Conservation (phyloP, 2,113 vertebrate species). For the Theristicus caerulescens region DNA sequence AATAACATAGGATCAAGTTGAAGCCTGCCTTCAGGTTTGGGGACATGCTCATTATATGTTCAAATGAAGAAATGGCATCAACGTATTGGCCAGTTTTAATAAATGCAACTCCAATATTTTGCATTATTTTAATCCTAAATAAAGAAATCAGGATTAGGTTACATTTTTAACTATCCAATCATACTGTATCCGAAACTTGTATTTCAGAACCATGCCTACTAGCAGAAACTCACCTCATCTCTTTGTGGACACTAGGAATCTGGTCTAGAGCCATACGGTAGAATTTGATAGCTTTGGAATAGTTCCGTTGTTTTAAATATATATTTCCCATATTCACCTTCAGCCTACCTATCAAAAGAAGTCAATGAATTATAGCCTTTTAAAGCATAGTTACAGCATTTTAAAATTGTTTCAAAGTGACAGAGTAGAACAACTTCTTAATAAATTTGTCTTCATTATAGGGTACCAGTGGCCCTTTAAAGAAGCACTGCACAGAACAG, state of each 20-base stretch:
- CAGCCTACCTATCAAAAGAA: conserved; percentile 81
- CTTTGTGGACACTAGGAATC: conserved; percentile 89
- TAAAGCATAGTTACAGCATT: not conserved
- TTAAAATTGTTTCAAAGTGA: not conserved
- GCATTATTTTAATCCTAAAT: conserved; percentile 94
- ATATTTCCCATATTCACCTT: conserved; percentile 99
- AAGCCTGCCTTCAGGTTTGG: conserved; percentile 91
- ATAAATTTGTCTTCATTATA: not conserved
- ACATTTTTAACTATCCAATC: not conserved
- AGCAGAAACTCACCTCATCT: conserved; percentile 81
- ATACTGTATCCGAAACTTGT: not conserved
- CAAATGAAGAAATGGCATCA: conserved; percentile 90
- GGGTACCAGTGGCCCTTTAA: not conserved
- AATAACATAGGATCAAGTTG: conserved; percentile 93
- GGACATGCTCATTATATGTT: conserved; percentile 91
- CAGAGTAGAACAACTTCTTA: not conserved
- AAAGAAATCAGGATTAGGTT: conserved; percentile 12
- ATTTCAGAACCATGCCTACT: not conserved
- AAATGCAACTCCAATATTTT: conserved; percentile 95
- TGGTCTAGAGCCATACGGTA: conserved; percentile 98
- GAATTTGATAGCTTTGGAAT: conserved; percentile 94
- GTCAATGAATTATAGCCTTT: not conserved
- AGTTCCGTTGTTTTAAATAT: conserved; percentile 95
- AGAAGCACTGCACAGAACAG: not conserved
- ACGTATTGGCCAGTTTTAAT: conserved; percentile 90